A percentile compares a stretch with the other conserved stretches of the same genome.
phyloP scores from a whole-genome alignment of 2,113 vertebrate genomes.

The Salvelinus namaycush region DNA sequence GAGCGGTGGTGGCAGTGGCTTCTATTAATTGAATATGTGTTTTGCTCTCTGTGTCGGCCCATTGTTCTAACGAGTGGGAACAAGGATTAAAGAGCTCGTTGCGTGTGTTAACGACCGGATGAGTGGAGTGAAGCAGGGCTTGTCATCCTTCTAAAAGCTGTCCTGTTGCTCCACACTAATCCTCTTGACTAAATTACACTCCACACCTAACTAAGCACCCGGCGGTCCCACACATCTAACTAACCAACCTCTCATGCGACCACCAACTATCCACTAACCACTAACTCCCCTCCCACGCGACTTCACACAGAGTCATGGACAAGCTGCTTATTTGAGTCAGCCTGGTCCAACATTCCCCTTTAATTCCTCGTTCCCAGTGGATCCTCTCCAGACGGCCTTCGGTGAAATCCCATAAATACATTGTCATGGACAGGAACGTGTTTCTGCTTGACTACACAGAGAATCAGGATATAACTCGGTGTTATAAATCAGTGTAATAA shows the following conservation, averaged over 20 bases:
- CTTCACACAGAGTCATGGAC: constrained; percentile 30
- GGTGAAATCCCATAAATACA: constrained; percentile 22
- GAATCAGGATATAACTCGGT: not conserved
- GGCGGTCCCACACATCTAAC: constrained; percentile 32
- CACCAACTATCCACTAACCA: constrained; percentile 65
- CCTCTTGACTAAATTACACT: constrained; percentile 76
- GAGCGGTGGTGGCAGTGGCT: constrained; percentile 59
- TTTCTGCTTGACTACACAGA: not conserved
- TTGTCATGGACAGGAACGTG: not conserved
- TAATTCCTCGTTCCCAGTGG: constrained; percentile 64
- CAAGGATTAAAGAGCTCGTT: constrained; percentile 71
- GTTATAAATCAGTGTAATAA: not conserved
- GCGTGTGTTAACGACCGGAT: constrained; percentile 72
- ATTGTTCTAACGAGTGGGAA: constrained; percentile 74
- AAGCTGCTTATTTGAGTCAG: constrained; percentile 75
- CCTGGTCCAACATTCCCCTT: constrained; percentile 64
- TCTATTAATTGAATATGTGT: constrained; percentile 67
- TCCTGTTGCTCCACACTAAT: constrained; percentile 72
- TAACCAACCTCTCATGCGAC: constrained; percentile 58
- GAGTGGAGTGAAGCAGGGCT: constrained; percentile 66
- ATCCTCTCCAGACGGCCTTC: constrained; percentile 42
- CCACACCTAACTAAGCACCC: constrained; percentile 6
- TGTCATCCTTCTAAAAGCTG: constrained; percentile 74
- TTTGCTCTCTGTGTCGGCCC: constrained; percentile 52
- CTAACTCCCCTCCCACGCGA: constrained; percentile 19